Evolutionary conservation across 2,797 vertebrate genomes (phyloP), one percentile per base, ranked within the genome.

Genomic region (Ataeniobius toweri): DNA sequence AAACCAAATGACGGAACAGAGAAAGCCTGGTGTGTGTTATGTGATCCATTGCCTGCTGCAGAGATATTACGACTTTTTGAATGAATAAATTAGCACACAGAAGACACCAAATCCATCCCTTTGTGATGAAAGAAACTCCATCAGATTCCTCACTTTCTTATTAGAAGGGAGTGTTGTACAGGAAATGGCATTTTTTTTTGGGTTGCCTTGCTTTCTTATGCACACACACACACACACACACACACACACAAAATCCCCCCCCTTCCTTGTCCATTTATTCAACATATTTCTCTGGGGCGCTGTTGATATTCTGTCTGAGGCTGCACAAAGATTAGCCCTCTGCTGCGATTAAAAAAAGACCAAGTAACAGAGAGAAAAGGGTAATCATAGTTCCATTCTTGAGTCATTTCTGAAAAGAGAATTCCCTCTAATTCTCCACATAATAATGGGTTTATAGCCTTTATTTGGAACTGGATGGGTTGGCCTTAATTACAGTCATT

Each of bases 81-180:
- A 90, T 90, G 85, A 93, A 93, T 91, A 93, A 93, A 91, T 93
- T 91, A 93, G 85, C 75, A 80, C 84, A 81, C 89, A 84, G 90
- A 82, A 79, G 83, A 84, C 67, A 80, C 75, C 74, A 90, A 91
- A 89, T 93, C 89, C 85, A 81, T 83, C 73, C 81, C 88, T 90
- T 89, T 91, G 89, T 86, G 86, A 90, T 92, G 88, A 90, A 89
- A 88, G 85, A 88, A 86, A 82, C 86, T 88, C 87, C 83, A 89
- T 91, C 84, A 83, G 87, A 90, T 88, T 82, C 86, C 50, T 63
- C 28, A 44, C 78, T 80, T 88, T 89, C 86, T 79, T 82, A 85
- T 82, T 77, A 73, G 77, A 81, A 71, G 71, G 74, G 50, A 74
- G 46, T 86, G 83, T 85, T 84, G 71, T 85, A 88, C 79, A 80